These are phyloP conservation scores for Lynx canadensis DNA, from an alignment of 2,113 vertebrate genomes.

Conservation along the genomic window DNA sequence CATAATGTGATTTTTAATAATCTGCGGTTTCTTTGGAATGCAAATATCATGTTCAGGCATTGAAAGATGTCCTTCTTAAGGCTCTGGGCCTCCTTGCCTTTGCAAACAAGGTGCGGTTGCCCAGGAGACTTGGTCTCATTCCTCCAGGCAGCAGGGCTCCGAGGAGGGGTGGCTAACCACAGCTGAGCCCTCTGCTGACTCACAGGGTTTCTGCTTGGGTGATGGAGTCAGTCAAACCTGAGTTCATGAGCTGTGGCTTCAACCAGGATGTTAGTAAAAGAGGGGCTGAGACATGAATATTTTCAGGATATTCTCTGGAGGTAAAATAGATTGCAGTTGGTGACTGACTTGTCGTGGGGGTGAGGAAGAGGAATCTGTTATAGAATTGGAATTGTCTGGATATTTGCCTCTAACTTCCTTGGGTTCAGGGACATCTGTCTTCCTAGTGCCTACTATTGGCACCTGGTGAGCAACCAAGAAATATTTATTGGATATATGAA, in stretches of 20 bases:
- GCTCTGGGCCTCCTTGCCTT: not conserved
- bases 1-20: conserved; percentile 42
- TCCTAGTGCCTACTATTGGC: not conserved
- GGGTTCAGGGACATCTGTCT: not conserved
- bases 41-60: not conserved
- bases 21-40: conserved; percentile 57
- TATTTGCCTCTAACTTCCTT: not conserved
- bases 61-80: not conserved
- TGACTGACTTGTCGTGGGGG: not conserved
- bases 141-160: not conserved
- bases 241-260: not conserved
- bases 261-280: not conserved
- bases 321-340: not conserved
- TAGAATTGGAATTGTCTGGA: not conserved
- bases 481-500: not conserved
- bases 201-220: not conserved
- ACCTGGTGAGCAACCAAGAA: not conserved
- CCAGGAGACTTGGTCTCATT: not conserved
- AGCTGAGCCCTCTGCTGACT: not conserved
- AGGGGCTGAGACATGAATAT: not conserved
- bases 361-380: not conserved
- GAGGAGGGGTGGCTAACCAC: not conserved
- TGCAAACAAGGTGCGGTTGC: not conserved
- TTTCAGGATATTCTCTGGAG: not conserved
- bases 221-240: not conserved